phyloP scores from a whole-genome alignment of 2,113 vertebrate genomes.

The Phyllopteryx taeniolatus region DNA sequence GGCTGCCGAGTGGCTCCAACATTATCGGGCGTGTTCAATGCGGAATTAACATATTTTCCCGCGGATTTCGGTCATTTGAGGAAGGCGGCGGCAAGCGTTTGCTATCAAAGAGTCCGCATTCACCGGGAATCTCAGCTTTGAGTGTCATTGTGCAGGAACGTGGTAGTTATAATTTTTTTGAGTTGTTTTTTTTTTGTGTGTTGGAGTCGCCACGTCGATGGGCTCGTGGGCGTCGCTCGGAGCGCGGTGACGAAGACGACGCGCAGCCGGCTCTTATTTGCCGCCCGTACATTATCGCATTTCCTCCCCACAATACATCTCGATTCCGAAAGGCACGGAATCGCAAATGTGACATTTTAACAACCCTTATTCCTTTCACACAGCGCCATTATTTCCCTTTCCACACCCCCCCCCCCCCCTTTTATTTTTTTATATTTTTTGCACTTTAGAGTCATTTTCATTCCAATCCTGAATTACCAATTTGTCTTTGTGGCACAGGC shows the following conservation, averaged over 20 bases:
- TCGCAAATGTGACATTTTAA: conserved; percentile 80
- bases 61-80: conserved; percentile 14
- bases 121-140: conserved; percentile 46
- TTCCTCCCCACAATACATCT: conserved; percentile 73
- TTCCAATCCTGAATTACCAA: conserved; percentile 86
- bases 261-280: conserved; percentile 55
- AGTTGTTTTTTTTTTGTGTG: not conserved
- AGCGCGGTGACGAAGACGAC: conserved; percentile 63
- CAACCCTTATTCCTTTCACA: conserved; percentile 77
- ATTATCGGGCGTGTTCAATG: conserved; percentile 4
- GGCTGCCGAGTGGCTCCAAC: conserved; percentile 19
- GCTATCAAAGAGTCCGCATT: conserved; percentile 46
- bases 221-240: conserved; percentile 58
- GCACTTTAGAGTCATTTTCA: conserved; percentile 80
- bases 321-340: conserved; percentile 71
- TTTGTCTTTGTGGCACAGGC: conserved; percentile 95
- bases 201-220: conserved; percentile 39
- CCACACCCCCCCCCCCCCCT: conserved; percentile 23
- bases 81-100: not conserved
- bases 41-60: conserved; percentile 13
- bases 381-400: conserved; percentile 53
- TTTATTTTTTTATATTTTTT: conserved; percentile 66
- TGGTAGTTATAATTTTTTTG: not conserved
- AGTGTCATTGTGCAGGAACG: conserved; percentile 65
- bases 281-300: conserved; percentile 66